Evolutionary conservation across 64 coral and sea anemone species (phyloP), one percentile per base, ranked within the genome.

Genomic region (Stichodactyla mertensii): DNA sequence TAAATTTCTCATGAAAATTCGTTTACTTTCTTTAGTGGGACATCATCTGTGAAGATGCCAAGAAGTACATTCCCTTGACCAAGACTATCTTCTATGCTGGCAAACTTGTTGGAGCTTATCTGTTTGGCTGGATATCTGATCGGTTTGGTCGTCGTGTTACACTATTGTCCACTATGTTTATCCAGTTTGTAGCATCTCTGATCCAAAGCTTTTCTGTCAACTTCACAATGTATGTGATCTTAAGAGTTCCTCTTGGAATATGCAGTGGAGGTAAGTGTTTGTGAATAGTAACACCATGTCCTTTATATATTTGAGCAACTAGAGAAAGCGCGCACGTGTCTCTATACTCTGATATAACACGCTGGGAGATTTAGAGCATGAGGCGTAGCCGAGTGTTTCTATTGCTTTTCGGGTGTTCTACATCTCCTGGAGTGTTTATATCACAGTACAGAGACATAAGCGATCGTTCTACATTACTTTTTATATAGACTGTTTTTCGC

Each of bases 51-150:
- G 93, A 90, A 5, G 92, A 95, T 24, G 54, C 88, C 78, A 99
- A 92, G 45, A 92, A 87, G 52, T 89, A 95, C 10, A 89, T 99
- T 13, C 97, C 97, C 20, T 86, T 99, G 6, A 95, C 97, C 20
- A 99, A 99, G 83, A 99, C 92, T 16, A 95, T 95, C 78, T 99
- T 99, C 85, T 99, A 99, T 22, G 97, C 89, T 14, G 97, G 97
- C 15, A 99, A 99, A 81, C 61, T 99, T 64, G 80, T 99, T 55
- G 97, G 97, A 1, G 97, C 97, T 6, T 99, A 99, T 64, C 77
- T 99, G 61, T 99, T 99, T 59, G 97, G 97, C 16, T 99, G 97
- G 97, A 36, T 95, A 57, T 99, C 97, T 10, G 97, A 99, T 60
- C 90, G 93, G 52, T 99, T 88, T 60, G 97, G 97, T 16, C 80